Base-by-base conservation (phyloP, 2,113 vertebrate species). In the Scophthalmus maximus region DNA sequence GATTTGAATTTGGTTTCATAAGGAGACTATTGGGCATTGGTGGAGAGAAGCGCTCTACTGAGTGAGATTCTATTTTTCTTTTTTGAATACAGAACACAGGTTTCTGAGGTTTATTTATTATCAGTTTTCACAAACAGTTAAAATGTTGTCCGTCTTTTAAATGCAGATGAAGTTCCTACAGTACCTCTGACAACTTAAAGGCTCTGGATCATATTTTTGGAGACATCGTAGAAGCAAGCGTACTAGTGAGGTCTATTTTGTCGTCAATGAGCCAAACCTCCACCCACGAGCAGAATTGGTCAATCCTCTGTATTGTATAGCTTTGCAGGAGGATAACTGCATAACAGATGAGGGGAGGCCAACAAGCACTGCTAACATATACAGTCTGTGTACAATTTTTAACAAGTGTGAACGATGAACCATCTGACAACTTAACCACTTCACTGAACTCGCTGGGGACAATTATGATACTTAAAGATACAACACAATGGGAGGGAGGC, bases 371-470 rank as follows among this genome's bases (percentile, higher is more conserved):
- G 12, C 12, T 14, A 8, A 63, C 6, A 22, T 17, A 1, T 29
- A 32, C 26, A 8, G 20, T 36, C 17, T 9, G 6, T 50, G 34
- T 20, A 20, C 9, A 23, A 8, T 26, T 55, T 57, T 22, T 57
- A n/a, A n/a, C n/a, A n/a, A 20, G n/a, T 46, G 14, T 0, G 25
- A 27, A 52, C 50, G 17, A 52, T 52, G 17, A 27, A 17, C 23
- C 6, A 52, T 63, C 22, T 22, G 27, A 47, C 5, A 52, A 51
- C 34, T 53, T 22, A 53, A 60, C 26, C 17, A 17, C 26, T 25
- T 59, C 32, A n/a, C 12, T 73, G 30, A 63, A 25, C 53, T 55
- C 51, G 7, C 22, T 14, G 23, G 52, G 52, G 18, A 56, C n/a
- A 20, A 32, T 20, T 56, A 18, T 36, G 14, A 3, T 36, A 10